Conservation (phyloP, 2,113 vertebrate genomes). For the Stegostoma tigrinum region DNA sequence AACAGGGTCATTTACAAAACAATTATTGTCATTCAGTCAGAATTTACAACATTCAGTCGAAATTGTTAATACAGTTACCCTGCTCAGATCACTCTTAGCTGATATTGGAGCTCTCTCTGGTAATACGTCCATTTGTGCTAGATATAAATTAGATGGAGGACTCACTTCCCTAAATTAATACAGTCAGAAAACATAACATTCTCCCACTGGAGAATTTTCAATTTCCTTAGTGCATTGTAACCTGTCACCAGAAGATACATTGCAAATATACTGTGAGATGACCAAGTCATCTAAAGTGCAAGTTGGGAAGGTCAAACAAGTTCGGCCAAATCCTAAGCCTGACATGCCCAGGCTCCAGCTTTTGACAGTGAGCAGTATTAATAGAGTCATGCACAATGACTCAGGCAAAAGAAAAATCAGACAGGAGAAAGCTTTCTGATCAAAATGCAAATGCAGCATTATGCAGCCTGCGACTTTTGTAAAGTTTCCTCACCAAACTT, state of each 20-base stretch:
- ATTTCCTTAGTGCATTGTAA: constrained; percentile 1
- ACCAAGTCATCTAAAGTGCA: not conserved
- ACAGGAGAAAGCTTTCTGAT: not conserved
- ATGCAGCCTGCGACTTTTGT: no score
- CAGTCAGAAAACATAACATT: not conserved
- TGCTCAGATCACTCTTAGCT: not conserved
- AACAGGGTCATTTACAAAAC: not conserved
- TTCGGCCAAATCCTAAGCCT: no score
- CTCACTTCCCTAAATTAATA: not conserved
- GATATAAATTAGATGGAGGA: no score
- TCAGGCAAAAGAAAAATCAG: not conserved
- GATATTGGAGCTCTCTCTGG: not conserved
- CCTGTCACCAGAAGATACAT: not conserved
- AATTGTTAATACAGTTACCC: not conserved
- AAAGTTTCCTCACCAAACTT: no score
- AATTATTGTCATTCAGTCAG: not conserved
- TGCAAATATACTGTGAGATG: not conserved
- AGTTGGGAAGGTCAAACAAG: not conserved
- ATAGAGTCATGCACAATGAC: not conserved
- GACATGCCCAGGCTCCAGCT: not conserved
- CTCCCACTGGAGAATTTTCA: not conserved
- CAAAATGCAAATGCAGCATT: not conserved
- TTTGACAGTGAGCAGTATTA: not conserved
- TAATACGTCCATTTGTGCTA: not conserved
- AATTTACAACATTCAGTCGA: not conserved